Base-by-base conservation (phyloP, 2,888 invertebrate genomes). In the Archips xylosteana region DNA sequence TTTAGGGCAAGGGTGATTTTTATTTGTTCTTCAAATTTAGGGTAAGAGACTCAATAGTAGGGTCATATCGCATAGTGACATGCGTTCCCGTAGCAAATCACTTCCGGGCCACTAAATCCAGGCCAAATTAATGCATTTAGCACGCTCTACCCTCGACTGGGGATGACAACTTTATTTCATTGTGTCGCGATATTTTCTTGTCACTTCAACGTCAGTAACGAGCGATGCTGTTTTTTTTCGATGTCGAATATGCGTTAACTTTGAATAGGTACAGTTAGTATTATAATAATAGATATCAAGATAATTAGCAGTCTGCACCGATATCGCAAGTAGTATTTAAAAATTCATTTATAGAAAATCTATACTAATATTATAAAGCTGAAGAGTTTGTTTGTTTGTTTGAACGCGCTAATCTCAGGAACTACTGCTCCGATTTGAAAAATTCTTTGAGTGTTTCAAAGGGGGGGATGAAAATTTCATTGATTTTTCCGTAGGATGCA, bases 71-170 rank as follows among this genome's bases (percentile, higher is more conserved):
- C 81, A 78, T 79, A 85, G 80, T 84, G 87, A 89, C 91, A 91
- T 92, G 90, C 91, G 91, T 93, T 94, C 93, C 93, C 94, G 94
- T 93, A 89, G 93, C 94, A 94, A 94, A 94, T 94, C 94, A 93
- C 92, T 94, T 94, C 94, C 94, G 94, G 92, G 83, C 94, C 94
- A 94, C 94, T 94, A 94, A 94, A 90, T 92, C 85, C 93, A 93
- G 93, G 92, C 92, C 88, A 94, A 94, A 94, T 93, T 94, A 94
- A 94, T 94, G 94, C 92, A 92, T 94, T 94, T 94, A 94, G 90
- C 94, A 94, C 94, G 93, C 94, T 93, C 92, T 89, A 89, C 83
- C 86, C 86, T 87, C 85, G 82, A 85, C 90, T 94, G 94, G 89
- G 89, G 92, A 93, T 94, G 94, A 94, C 94, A 94, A 93, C 93